Evolutionary conservation across 2,888 invertebrate genomes (phyloP).

Genomic region (Physocephala rufipes): DNA sequence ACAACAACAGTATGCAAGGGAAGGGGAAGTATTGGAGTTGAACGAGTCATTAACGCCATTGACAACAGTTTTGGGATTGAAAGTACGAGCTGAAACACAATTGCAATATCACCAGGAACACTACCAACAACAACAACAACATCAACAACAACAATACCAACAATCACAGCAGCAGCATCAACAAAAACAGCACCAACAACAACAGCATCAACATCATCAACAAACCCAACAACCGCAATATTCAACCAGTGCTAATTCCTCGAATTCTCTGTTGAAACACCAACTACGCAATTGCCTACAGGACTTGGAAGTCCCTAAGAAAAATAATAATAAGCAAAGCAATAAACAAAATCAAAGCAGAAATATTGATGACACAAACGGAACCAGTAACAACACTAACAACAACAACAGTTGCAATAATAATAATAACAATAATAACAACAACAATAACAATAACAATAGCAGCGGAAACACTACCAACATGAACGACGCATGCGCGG

Average conservation of each 20-base stretch:
- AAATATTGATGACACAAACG: constrained; percentile 26
- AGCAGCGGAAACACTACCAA: constrained; percentile 37
- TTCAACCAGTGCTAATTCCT: constrained; percentile 36
- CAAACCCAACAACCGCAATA: not conserved
- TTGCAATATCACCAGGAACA: constrained; percentile 41
- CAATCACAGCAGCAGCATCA: constrained; percentile 30
- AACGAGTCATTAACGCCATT: constrained; percentile 51
- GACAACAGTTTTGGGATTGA: constrained; percentile 59
- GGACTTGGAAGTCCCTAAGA: constrained; percentile 49
- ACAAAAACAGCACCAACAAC: constrained; percentile 40
- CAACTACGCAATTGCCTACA: constrained; percentile 58
- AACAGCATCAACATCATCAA: not conserved
- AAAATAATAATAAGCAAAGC: constrained; percentile 37
- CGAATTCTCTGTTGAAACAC: constrained; percentile 61
- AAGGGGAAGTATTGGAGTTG: constrained; percentile 35
- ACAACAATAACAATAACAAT: not conserved
- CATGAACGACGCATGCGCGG: constrained; percentile 50
- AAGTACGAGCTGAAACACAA: constrained; percentile 54
- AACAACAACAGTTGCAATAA: constrained; percentile 34
- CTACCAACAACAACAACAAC: constrained; percentile 33
- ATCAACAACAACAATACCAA: not conserved
- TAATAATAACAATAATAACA: constrained; percentile 24
- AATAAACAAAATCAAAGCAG: constrained; percentile 31
- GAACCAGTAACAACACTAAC: constrained; percentile 29
- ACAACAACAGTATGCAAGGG: constrained; percentile 38